A percentile compares a stretch with the other conserved stretches of the same genome.
Conservation (phyloP, 2,113 vertebrate species). For the Pterocles burchelli region DNA sequence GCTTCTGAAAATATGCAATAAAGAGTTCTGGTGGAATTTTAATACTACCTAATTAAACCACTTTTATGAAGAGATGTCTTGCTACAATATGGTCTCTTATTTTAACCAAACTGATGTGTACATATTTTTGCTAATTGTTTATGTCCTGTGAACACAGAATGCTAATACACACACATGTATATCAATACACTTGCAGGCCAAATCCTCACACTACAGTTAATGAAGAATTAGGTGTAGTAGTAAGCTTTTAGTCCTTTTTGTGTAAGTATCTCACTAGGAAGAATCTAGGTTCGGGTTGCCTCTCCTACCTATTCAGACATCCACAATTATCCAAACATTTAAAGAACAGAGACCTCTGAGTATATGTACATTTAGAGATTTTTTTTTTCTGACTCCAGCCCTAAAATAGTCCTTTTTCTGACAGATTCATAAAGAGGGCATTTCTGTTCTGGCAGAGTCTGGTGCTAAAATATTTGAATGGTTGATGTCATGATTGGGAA, state of each 20-base stretch:
- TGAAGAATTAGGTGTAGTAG: background rate
- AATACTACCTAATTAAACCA: background rate
- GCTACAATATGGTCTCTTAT: background rate
- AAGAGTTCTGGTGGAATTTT: background rate
- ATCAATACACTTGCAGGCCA: background rate
- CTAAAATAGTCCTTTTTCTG: background rate
- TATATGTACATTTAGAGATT: background rate
- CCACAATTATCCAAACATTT: background rate
- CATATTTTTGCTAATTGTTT: background rate
- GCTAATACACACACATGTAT: background rate
- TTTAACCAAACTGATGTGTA: background rate
- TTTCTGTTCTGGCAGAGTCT: background rate
- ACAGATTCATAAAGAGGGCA: background rate
- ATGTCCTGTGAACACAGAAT: background rate
- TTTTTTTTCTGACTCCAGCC: background rate
- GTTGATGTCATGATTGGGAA: background rate
- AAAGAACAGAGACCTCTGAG: background rate
- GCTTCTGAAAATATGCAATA: background rate
- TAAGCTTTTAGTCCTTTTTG: background rate
- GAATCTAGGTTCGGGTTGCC: rapidly evolving
- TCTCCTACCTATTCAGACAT: background rate
- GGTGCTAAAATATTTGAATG: background rate
- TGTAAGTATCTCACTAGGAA: background rate
- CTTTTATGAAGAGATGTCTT: background rate
- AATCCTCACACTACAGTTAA: background rate